Evolutionary conservation across 2,888 invertebrate species (phyloP), one percentile per base, ranked within the genome.

Genomic region (Stegana nigrithorax): DNA sequence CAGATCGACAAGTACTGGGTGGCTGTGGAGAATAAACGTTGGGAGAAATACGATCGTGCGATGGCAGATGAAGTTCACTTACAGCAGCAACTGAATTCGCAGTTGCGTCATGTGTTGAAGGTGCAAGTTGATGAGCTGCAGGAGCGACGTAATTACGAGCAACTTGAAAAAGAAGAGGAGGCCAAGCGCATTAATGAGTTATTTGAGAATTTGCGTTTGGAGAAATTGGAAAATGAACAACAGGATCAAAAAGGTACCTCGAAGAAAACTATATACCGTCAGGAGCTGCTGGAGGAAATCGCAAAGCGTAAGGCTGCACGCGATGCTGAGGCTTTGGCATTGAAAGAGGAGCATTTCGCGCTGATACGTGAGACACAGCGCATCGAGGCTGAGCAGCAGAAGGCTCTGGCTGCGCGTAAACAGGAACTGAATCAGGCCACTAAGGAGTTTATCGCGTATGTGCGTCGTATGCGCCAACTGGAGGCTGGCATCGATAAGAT

Each of bases 371-470:
- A 83, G 21, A 68, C 80, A 0, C 67, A 73, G 23, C 71, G 70
- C 0, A 67, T 79, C 4, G 78, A 83, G 14, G 67, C 64, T 0
- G 71, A 73, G 32, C 81, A 81, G 4, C 69, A 47, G 25, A 62
- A 61, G 0, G 65, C 60, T 5, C 67, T 72, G 0, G 19, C 36
- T 3, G 57, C 63, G 2, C 66, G 68, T 17, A 80, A 80, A 55
- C 64, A 60, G 19, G 71, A 73, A 1, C 63, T 80, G 5, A 66
- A 74, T 10, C 63, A 66, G 1, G 75, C 80, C 12, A 80, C 78
- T 1, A 51, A 72, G 8, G 82, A 83, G 14, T 84, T 79, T 57
- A 72, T 84, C 2, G 64, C 59, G 1, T 84, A 83, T 61, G 68
- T 78, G 12, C 71, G 73, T 1, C 72, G 75, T 2, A 75, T 84